Conservation (phyloP, 2,888 invertebrate species). For the Lepetodrilus schrolli region DNA sequence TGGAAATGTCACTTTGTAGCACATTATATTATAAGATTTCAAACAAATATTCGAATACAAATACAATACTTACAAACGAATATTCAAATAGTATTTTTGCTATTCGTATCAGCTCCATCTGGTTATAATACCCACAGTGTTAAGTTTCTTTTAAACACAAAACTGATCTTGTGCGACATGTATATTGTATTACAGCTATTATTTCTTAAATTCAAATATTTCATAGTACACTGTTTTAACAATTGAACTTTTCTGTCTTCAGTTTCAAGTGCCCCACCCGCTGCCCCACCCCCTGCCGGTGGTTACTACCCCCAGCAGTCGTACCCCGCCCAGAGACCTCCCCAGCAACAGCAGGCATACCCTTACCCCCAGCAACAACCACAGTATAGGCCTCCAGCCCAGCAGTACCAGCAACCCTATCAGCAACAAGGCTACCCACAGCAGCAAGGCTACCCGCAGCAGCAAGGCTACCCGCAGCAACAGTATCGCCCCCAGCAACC, state of each 20-base stretch:
- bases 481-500: constrained; percentile 41
- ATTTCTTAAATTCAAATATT: no score
- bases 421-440: constrained; percentile 41
- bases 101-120: no score
- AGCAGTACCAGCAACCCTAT: constrained; percentile 38
- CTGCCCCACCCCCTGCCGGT: constrained; percentile 34
- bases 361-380: constrained; percentile 36
- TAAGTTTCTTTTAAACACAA: no score
- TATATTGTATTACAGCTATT: no score
- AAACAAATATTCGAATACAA: no score
- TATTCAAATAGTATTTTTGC: no score
- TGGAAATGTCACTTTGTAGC: no score
- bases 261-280: not conserved
- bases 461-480: constrained; percentile 42
- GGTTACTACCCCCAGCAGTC: constrained; percentile 41
- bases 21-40: no score
- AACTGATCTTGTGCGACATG: no score
- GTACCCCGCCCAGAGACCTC: constrained; percentile 40
- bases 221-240: no score
- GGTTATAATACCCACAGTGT: no score
- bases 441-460: constrained; percentile 45
- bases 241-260: not conserved
- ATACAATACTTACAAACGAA: no score
- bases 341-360: constrained; percentile 39
- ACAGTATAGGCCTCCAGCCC: constrained; percentile 39